Evolutionary conservation across 1,140 invertebrate genomes (phyloP).

Genomic region (Amphibalanus amphitrite): DNA sequence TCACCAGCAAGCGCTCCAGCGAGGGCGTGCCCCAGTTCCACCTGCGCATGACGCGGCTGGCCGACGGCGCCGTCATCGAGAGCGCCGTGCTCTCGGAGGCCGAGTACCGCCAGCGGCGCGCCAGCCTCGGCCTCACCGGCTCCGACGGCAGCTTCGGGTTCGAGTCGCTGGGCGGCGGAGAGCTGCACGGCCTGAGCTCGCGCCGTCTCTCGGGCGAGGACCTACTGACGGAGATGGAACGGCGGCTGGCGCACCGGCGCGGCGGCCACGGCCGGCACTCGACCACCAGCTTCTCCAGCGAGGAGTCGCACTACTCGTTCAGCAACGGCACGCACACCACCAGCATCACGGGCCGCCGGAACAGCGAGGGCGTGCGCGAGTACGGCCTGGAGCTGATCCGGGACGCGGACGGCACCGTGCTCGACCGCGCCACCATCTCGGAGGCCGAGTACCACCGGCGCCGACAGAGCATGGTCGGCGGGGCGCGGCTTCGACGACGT

Average conservation of each 20-base stretch:
- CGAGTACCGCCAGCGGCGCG: neutral
- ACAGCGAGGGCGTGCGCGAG: neutral
- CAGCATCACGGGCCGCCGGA: neutral
- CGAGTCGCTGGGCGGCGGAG: neutral
- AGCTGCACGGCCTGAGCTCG: too few species aligned
- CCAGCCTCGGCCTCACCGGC: neutral
- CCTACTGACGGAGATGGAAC: neutral
- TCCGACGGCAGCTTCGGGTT: neutral
- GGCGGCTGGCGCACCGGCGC: neutral
- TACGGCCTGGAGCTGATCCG: neutral
- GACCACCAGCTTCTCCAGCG: neutral
- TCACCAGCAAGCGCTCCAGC: neutral
- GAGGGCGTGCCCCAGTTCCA: neutral
- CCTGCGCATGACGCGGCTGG: neutral
- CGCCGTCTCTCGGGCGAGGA: neutral
- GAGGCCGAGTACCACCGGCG: neutral
- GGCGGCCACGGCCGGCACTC: too few species aligned
- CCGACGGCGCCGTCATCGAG: neutral
- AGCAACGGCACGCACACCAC: neutral
- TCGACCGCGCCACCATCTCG: neutral
- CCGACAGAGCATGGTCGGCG: neutral
- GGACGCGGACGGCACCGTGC: neutral
- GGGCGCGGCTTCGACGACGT: neutral
- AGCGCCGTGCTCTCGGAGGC: neutral
- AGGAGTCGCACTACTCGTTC: neutral